These are phyloP conservation scores for Mactra quadrangularis DNA, from an alignment of 1,140 invertebrate genomes.

Conservation along the genomic window DNA sequence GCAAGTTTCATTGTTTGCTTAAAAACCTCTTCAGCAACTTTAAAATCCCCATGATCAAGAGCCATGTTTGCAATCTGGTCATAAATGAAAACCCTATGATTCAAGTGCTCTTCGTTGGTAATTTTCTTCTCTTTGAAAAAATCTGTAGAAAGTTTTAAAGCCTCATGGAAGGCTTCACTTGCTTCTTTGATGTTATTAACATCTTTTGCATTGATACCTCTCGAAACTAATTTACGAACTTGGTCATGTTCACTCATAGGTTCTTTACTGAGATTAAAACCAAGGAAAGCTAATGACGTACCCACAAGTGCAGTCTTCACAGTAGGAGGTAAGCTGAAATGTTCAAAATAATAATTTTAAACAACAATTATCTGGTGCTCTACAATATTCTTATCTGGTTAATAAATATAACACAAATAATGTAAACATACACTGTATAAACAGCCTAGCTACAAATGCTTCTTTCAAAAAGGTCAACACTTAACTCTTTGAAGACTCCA, in stretches of 20 bases:
- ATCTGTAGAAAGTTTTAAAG: slow-evolving; percentile 69
- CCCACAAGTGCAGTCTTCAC: not conserved
- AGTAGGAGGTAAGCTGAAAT: too few relatives aligned
- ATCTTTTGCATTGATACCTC: slow-evolving; percentile 67
- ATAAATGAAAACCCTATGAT: slow-evolving; percentile 93
- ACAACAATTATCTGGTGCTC: too few relatives aligned
- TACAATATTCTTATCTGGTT: too few relatives aligned
- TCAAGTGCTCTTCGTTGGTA: slow-evolving; percentile 72
- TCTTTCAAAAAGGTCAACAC: too few relatives aligned
- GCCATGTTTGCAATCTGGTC: slow-evolving; percentile 96
- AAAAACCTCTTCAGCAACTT: slow-evolving; percentile 94
- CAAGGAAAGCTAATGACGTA: slow-evolving; percentile 51
- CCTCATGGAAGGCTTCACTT: slow-evolving; percentile 77
- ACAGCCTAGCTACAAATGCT: too few relatives aligned
- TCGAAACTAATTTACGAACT: slow-evolving; percentile 62
- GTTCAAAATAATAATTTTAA: too few relatives aligned
- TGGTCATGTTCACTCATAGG: slow-evolving; percentile 64
- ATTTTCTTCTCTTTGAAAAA: slow-evolving; percentile 69
- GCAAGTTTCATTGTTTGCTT: slow-evolving; percentile 90
- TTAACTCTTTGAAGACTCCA: too few relatives aligned
- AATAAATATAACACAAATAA: too few relatives aligned
- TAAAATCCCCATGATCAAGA: slow-evolving; percentile 89
- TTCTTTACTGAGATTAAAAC: slow-evolving; percentile 55
- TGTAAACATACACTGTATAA: too few relatives aligned
- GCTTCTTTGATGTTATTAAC: slow-evolving; percentile 69